Base-by-base conservation (phyloP, 2,888 invertebrate species). In the Protodeltote pygarga region DNA sequence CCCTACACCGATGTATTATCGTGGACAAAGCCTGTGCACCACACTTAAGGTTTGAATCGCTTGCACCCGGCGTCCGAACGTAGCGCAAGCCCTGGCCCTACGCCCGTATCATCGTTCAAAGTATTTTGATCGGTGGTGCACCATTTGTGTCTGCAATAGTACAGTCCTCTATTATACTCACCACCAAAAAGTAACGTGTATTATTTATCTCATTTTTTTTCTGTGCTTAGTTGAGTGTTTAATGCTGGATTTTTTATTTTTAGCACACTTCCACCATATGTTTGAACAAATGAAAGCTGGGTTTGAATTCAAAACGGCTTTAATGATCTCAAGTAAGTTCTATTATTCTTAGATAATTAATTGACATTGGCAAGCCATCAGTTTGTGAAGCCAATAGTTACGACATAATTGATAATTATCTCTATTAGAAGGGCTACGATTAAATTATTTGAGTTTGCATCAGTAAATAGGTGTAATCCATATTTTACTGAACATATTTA, bases 181-280 rank as follows among this genome's bases (percentile, higher is more conserved):
- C n/a, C n/a, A n/a, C n/a, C n/a, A n/a, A n/a, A n/a, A n/a, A n/a
- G n/a, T n/a, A n/a, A n/a, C n/a, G n/a, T n/a, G n/a, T n/a, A n/a
- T n/a, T n/a, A n/a, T n/a, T n/a, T n/a, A n/a, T n/a, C n/a, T n/a
- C n/a, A n/a, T n/a, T n/a, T n/a, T n/a, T n/a, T n/a, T 10, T 27
- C 6, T 17, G 5, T 10, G 19, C n/a, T 6, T 13, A 14, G 29
- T 21, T 20, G 11, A 9, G 6, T 40, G 3, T n/a, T 17, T 10
- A 9, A n/a, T 24, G 4, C 3, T 13, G 1, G 37, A 3, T 28
- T 52, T 65, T 63, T 33, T 3, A 42, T 61, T 93, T 93, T 55
- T 87, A 94, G 98, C 98, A 35, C 98, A 98, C 90, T 95, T 98
- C 73, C 98, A 98, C 90, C 98, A 98, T 74, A 94, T 98, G 83